Evolutionary conservation across 2,113 vertebrate genomes (phyloP), one percentile per base, ranked within the genome.

Genomic region (Zootoca vivipara): DNA sequence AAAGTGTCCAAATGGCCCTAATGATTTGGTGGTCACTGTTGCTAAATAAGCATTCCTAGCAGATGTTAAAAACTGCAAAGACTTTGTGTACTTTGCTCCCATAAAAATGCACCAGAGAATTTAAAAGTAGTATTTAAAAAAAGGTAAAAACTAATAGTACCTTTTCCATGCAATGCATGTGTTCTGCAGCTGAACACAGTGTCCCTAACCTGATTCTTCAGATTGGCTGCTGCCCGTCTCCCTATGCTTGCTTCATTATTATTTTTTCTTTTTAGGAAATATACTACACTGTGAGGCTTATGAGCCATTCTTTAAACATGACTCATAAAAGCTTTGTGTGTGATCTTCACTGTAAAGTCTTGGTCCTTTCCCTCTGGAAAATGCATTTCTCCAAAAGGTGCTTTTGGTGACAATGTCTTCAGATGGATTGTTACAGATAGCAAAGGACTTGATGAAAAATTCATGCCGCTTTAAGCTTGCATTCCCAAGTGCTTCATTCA

Each of bases 211-310:
- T 74, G 56, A 62, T 64, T 26, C 38, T 85, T 85, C 58, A 58
- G 18, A 28, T 28, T 77, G 56, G 33, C 73, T 85, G n/a, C 12
- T 38, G 15, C 28, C 26, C 4, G 38, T 64, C 8, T 85, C 38
- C 28, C 12, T 85, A 40, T 77, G 28, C 62, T 81, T 46, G 33
- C 16, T 83, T 78, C 40, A 62, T 33, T 13, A 10, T 72, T 72
- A 38, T 33, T 35, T 30, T 84, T 69, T 78, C 74, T 80, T 91
- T 72, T 40, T 94, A 90, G 90, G 77, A 92, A n/a, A 33, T 92
- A 82, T 81, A 89, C 93, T 90, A 90, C 90, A 85, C 42, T 12
- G 62, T 30, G 86, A 85, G 86, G 30, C 42, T 95, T 93, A 95
- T 1, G 0, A 95, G 85, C 7, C 56, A 90, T 69, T 85, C 33